A percentile compares a stretch with the other conserved stretches of the same genome.
These are phyloP conservation scores for Armadillidium nasatum DNA, from an alignment of 1,140 invertebrate genomes.

Conservation along the genomic window DNA sequence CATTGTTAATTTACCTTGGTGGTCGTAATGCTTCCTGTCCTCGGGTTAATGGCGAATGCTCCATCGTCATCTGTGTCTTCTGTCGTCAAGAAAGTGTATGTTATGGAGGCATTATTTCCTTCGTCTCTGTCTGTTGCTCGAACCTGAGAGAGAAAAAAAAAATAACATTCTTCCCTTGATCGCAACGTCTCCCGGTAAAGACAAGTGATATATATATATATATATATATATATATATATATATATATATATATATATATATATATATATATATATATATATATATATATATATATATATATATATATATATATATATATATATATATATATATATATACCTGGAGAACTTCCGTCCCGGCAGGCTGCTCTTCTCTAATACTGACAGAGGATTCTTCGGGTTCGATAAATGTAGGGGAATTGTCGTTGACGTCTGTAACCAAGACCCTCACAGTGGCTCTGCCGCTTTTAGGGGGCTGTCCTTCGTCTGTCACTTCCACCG, in stretches of 20 bases:
- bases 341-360: slow-evolving; percentile 76
- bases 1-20: slow-evolving; percentile 50
- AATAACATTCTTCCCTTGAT: no score
- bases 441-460: slow-evolving; percentile 66
- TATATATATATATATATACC: slow-evolving; percentile 50
- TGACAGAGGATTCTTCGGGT: slow-evolving; percentile 73
- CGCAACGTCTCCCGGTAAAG: no score
- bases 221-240: no score
- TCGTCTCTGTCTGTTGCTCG: slow-evolving; percentile 79
- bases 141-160: no score
- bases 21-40: slow-evolving; percentile 80
- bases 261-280: no score
- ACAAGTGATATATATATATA: background rate
- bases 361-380: slow-evolving; percentile 80
- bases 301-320: no score
- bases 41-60: slow-evolving; percentile 78
- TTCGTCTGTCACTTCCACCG: slow-evolving; percentile 78
- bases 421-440: slow-evolving; percentile 56
- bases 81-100: slow-evolving; percentile 77
- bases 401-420: slow-evolving; percentile 73
- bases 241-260: no score
- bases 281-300: no score
- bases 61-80: slow-evolving; percentile 75
- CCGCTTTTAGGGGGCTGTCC: slow-evolving; percentile 69
- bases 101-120: slow-evolving; percentile 80